phyloP scores from a whole-genome alignment of 2,797 vertebrate species.

The Clarias laeviceps region DNA sequence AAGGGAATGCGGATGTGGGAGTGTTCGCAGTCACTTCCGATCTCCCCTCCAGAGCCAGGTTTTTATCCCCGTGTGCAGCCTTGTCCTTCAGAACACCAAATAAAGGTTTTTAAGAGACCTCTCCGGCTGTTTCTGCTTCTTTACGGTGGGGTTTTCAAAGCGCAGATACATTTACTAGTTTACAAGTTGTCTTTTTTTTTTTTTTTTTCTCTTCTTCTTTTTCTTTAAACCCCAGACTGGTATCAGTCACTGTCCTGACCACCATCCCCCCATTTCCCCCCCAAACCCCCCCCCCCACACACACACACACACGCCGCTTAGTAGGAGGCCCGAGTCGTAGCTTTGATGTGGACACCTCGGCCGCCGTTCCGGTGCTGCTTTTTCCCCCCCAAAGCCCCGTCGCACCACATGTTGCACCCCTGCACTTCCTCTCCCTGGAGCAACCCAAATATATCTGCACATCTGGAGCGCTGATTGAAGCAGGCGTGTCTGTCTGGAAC shows the following conservation, averaged over 20 bases:
- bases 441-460: conserved; percentile 43
- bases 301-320: background rate
- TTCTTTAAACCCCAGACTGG: background rate
- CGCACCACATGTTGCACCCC: conserved; percentile 25
- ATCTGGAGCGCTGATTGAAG: conserved; percentile 51
- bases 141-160: background rate
- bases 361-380: background rate
- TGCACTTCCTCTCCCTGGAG: conserved; percentile 41
- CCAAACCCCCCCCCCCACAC: background rate
- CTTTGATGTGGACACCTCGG: conserved; percentile 44
- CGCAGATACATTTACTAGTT: background rate
- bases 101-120: background rate
- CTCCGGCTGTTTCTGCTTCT: background rate
- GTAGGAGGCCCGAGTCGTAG: conserved; percentile 12
- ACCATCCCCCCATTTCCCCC: conserved; percentile 7
- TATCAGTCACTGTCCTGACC: background rate
- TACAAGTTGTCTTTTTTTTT: background rate
- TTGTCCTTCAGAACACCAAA: background rate
- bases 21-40: conserved; percentile 27
- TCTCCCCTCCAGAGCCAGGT: background rate
- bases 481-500: conserved; percentile 37
- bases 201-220: no score
- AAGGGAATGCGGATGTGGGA: conserved; percentile 26
- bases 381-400: conserved; percentile 14
- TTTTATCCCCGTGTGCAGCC: background rate